Conservation (phyloP, 2,113 vertebrate species). For the Crypturellus undulatus region DNA sequence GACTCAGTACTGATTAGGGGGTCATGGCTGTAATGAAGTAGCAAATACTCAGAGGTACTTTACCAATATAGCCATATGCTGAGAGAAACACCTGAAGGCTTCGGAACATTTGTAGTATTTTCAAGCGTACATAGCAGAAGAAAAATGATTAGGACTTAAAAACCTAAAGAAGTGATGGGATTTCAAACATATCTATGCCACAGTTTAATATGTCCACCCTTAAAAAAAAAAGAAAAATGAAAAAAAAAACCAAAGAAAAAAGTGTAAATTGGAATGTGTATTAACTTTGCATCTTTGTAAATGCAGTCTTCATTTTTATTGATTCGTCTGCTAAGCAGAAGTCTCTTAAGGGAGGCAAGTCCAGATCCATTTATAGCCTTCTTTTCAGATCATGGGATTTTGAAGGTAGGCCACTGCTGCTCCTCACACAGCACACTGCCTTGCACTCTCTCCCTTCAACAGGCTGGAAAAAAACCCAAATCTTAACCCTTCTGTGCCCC, state of each 20-base stretch:
- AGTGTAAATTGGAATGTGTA: neutral
- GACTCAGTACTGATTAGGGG: constrained; percentile 29
- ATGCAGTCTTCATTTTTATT: neutral
- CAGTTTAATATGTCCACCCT: neutral
- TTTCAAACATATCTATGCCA: neutral
- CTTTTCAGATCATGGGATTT: neutral
- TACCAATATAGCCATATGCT: constrained; percentile 22
- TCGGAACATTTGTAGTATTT: neutral
- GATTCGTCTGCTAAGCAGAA: neutral
- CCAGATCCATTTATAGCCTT: neutral
- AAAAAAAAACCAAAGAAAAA: neutral
- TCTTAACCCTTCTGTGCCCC: neutral
- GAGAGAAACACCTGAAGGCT: constrained; percentile 32
- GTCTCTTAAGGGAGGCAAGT: neutral
- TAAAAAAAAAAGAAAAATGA: neutral
- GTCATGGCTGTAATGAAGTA: constrained; percentile 1
- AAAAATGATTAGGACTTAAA: neutral
- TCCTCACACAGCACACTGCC: neutral
- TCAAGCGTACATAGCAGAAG: neutral
- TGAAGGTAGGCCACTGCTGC: neutral
- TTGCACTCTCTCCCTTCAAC: neutral
- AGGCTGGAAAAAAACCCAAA: neutral
- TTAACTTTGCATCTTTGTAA: neutral
- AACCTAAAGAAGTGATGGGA: neutral
- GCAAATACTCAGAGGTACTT: neutral